Evolutionary conservation across 1,140 invertebrate species (phyloP), one percentile per base, ranked within the genome.

Genomic region (Calliopsis andreniformis): DNA sequence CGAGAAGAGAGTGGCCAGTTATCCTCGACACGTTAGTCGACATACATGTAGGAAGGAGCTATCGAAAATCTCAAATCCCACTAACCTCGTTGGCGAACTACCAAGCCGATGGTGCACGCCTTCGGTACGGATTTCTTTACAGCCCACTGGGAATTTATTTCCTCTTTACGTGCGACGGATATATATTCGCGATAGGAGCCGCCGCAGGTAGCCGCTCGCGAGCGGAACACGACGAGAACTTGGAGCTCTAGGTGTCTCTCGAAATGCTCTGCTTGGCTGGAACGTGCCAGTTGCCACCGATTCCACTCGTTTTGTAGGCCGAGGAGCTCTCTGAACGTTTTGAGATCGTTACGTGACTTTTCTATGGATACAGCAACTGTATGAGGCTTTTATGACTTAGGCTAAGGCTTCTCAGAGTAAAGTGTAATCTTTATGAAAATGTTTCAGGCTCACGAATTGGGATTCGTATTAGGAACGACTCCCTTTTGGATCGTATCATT

Each of bases 11-110:
- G 51, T 43, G n/a, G 72, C 45, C 64, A 42, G 53, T 42, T 56
- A 69, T 59, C 55, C 55, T 23, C 63, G 64, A 61, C 66, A 49
- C 64, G 55, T 81, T 77, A 63, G 62, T 30, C 62, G n/a, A 39
- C 30, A n/a, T 67, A 69, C 64, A 70, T 62, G 58, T 62, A 72
- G 47, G 58, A 82, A 80, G 81, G 73, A 79, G 79, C 85, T 88
- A 87, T 88, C 87, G 87, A 89, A 89, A 89, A 88, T 88, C 87
- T 84, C 79, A 83, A 88, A 88, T 88, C 86, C 87, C 84, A 88
- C 87, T 88, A 88, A 88, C 87, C 87, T 87, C 87, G 63, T 88
- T 88, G 87, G 87, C 84, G 81, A 82, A 68, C 71, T 69, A 86
- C 84, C 81, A 87, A 86, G 61, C 63, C 78, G 75, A 82, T 79